Base-by-base conservation (phyloP, 2,888 invertebrate genomes). In the Lasioglossum vierecki region DNA sequence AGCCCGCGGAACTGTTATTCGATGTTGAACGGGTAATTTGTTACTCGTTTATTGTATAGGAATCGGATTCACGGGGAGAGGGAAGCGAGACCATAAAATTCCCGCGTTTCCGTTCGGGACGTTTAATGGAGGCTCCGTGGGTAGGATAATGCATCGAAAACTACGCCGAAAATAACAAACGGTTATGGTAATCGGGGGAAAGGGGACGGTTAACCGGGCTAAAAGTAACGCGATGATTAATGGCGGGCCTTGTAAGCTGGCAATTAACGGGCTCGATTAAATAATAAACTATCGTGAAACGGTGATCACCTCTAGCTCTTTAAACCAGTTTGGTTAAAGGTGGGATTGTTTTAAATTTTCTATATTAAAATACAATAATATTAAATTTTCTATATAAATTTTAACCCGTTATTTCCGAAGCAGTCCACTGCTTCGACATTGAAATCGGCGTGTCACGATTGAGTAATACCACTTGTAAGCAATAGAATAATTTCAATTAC, bases 191-290 rank as follows among this genome's bases (percentile, higher is more conserved):
- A 71, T 70, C 57, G 76, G 72, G 49, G 11, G n/a, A n/a, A n/a
- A 4, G 9, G 8, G 57, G 11, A 9, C n/a, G 57, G 72, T 85
- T 83, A 83, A 83, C 75, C 68, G 74, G 78, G 78, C 70, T 73
- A 76, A 83, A 79, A 79, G 78, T 77, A 83, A 80, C 80, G 75
- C 72, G 71, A 49, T 66, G 78, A 83, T 83, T 83, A 83, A 80
- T 73, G 35, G 46, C 66, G 46, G 22, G 22, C n/a, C 66, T 73
- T 63, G 70, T 75, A 78, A 82, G 77, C 82, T 60, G 41, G 70
- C 63, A 74, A 85, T 82, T 84, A 79, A 81, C 74, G 75, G 49
- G 49, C 60, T 18, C 80, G 77, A 84, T 82, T 76, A 79, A 79
- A 66, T 76, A 82, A 74, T 53, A 30, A 77, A 66, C 73, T 70